Base-by-base conservation (phyloP, 2,888 invertebrate species). In the Ametastegia equiseti region DNA sequence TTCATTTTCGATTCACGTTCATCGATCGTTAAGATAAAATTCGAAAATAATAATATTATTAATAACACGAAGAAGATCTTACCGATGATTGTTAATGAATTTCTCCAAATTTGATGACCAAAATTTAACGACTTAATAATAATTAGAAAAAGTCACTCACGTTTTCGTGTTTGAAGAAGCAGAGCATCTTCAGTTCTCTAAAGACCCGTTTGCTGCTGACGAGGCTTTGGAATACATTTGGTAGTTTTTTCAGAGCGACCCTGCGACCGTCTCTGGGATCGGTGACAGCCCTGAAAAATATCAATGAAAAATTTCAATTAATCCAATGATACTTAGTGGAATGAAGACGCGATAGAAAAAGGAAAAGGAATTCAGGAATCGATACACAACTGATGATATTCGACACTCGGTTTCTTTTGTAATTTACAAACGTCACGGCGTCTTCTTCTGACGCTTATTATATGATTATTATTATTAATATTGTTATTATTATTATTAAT, bases 131-230 rank as follows among this genome's bases (percentile, higher is more conserved):
- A 42, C 9, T 42, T 42, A 4, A 45, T 27, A 23, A 23, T 27
- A 33, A 50, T 30, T 73, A 1, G 33, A n/a, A 73, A 50, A 36
- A 50, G 2, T 36, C 87, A 96, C 97, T 97, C 93, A 99, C 99
- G 93, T 99, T 99, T 94, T 99, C 99, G 93, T 99, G 99, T 94
- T 98, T 98, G 95, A 99, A 99, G 94, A 98, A 98, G 93, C 98
- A 98, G 86, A 99, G 95, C 99, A 99, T 99, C 94, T 98, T 97
- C 91, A 99, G 95, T 93, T 99, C 99, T 88, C 99, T 95, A 94
- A 99, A 99, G 89, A 99, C 99, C 90, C 99, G 95, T 92, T 99
- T 99, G 92, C 98, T 98, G 90, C 99, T 99, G 90, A 99, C 98
- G 92, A 99, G 95, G 91, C 99, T 99, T 93, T 99, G 99, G 95